phyloP scores from a whole-genome alignment of 2,888 invertebrate genomes.

The Alcis repandata region DNA sequence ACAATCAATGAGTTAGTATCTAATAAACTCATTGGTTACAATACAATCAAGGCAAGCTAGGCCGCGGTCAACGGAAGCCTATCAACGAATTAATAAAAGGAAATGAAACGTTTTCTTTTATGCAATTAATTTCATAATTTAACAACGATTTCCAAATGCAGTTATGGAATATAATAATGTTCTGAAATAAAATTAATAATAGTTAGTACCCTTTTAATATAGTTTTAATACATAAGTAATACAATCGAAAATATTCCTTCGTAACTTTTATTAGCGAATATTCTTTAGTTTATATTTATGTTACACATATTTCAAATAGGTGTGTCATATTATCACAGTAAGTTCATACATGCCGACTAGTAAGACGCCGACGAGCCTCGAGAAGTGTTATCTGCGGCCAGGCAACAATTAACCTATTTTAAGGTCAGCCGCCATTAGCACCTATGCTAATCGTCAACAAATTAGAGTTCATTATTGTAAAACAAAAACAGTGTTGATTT shows the following conservation, averaged over 20 bases:
- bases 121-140: too few species aligned
- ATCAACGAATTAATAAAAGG: too few species aligned
- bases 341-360: not conserved
- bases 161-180: too few species aligned
- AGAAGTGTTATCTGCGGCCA: not conserved
- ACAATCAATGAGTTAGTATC: too few species aligned
- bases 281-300: not conserved
- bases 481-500: not conserved
- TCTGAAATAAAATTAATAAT: too few species aligned
- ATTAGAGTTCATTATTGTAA: conserved; percentile 3
- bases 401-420: not conserved
- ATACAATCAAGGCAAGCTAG: too few species aligned
- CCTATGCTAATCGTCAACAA: conserved; percentile 27
- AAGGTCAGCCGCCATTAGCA: conserved; percentile 1
- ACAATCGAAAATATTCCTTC: not conserved
- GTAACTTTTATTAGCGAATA: not conserved
- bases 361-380: not conserved
- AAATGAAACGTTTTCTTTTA: too few species aligned
- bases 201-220: too few species aligned
- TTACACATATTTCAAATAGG: not conserved
- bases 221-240: too few species aligned
- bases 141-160: too few species aligned
- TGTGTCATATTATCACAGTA: not conserved
- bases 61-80: too few species aligned
- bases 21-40: too few species aligned